Evolutionary conservation across 2,797 vertebrate species (phyloP).

Genomic region (Erithacus rubecula): DNA sequence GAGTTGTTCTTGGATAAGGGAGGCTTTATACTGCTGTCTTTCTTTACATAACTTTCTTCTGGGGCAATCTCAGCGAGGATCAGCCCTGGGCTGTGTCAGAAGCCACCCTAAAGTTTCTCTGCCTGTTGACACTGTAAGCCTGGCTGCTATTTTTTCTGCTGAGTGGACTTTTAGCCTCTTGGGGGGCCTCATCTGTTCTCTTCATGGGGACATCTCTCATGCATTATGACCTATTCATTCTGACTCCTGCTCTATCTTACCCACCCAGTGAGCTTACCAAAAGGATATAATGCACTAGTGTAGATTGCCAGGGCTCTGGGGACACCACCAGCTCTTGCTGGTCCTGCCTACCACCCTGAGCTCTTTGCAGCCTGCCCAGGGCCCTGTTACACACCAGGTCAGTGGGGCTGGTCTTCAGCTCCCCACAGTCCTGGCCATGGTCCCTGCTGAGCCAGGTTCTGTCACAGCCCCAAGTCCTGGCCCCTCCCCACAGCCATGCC

Average conservation of each 20-base stretch:
- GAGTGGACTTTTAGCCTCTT: not conserved
- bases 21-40: not conserved
- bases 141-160: not conserved
- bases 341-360: not conserved
- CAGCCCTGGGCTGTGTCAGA: not conserved
- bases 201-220: not conserved
- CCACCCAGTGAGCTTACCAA: not conserved
- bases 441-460: not conserved
- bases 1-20: not conserved
- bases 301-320: not conserved
- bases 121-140: not conserved
- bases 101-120: not conserved
- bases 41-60: not conserved
- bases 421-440: not conserved
- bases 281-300: not conserved
- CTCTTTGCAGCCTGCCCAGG: not conserved
- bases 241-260: not conserved
- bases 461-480: fast-evolving
- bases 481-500: not conserved
- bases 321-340: not conserved
- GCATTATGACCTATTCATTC: not conserved
- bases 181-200: not conserved
- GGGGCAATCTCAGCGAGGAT: not conserved
- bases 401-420: not conserved
- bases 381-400: too few species aligned